phyloP scores from a whole-genome alignment of 2,113 vertebrate genomes.

The Empidonax traillii region DNA sequence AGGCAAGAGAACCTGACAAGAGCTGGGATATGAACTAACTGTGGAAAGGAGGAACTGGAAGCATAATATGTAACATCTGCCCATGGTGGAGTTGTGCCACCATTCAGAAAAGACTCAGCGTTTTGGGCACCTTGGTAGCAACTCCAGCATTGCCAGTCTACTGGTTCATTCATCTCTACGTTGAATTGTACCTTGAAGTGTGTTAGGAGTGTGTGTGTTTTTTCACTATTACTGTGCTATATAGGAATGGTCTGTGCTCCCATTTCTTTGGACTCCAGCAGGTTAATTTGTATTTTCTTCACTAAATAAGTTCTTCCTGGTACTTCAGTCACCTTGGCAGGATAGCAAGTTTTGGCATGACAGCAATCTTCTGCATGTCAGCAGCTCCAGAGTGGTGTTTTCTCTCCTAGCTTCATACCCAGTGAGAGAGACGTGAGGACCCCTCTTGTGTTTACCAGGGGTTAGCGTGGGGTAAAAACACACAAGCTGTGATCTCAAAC shows the following conservation, averaged over 20 bases:
- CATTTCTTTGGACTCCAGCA: background rate
- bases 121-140: background rate
- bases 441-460: background rate
- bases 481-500: background rate
- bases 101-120: background rate
- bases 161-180: background rate
- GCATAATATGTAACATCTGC: background rate
- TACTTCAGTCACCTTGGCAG: background rate
- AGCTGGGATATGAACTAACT: background rate
- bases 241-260: background rate
- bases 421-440: background rate
- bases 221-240: background rate
- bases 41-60: background rate
- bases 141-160: background rate
- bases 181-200: background rate
- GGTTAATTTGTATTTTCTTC: background rate
- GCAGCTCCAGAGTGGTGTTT: background rate
- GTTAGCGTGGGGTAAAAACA: background rate
- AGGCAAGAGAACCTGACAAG: background rate
- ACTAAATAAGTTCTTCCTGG: background rate
- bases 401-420: background rate
- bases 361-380: background rate
- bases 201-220: fast-evolving
- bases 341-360: background rate
- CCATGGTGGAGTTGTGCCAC: background rate